These are phyloP conservation scores for Cosmia trapezina DNA, from an alignment of 2,888 invertebrate genomes.

Conservation along the genomic window DNA sequence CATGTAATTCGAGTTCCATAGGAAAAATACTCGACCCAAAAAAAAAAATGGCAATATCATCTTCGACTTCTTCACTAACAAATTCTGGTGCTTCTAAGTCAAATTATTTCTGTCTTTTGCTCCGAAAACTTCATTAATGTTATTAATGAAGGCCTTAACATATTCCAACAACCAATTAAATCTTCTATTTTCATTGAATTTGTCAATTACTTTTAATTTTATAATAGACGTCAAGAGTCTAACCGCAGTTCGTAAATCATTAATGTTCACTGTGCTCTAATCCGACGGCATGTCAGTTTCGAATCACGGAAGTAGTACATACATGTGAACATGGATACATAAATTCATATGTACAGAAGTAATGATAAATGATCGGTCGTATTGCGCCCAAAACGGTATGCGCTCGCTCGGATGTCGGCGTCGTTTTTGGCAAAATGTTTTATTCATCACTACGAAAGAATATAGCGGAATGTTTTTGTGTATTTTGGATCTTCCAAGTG, in stretches of 20 bases:
- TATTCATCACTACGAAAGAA: slow-evolving; percentile 82
- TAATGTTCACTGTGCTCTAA: slow-evolving; percentile 60
- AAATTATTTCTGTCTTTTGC: not conserved
- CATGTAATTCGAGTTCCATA: not conserved
- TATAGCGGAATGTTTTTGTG: slow-evolving; percentile 70
- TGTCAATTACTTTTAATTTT: slow-evolving; percentile 61
- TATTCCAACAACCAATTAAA: slow-evolving; percentile 22
- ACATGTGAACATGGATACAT: slow-evolving; percentile 25
- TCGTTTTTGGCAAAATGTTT: slow-evolving; percentile 85
- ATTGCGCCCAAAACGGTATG: slow-evolving; percentile 77
- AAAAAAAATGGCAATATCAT: not conserved
- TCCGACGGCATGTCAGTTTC: slow-evolving; percentile 71
- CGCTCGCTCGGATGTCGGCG: slow-evolving; percentile 59
- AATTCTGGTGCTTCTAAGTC: not conserved
- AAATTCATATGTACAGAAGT: slow-evolving; percentile 53
- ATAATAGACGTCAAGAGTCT: slow-evolving; percentile 38
- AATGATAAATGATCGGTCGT: slow-evolving; percentile 75
- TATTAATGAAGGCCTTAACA: not conserved
- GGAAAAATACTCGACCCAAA: too few species aligned
- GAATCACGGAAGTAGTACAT: slow-evolving; percentile 72
- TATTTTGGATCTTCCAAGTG: slow-evolving; percentile 23
- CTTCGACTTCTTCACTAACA: not conserved
- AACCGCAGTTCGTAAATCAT: slow-evolving; percentile 54
- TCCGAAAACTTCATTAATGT: not conserved
- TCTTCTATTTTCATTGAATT: slow-evolving; percentile 38